Conservation (phyloP, 2,797 vertebrate species). For the Sphenopsis melanotis region DNA sequence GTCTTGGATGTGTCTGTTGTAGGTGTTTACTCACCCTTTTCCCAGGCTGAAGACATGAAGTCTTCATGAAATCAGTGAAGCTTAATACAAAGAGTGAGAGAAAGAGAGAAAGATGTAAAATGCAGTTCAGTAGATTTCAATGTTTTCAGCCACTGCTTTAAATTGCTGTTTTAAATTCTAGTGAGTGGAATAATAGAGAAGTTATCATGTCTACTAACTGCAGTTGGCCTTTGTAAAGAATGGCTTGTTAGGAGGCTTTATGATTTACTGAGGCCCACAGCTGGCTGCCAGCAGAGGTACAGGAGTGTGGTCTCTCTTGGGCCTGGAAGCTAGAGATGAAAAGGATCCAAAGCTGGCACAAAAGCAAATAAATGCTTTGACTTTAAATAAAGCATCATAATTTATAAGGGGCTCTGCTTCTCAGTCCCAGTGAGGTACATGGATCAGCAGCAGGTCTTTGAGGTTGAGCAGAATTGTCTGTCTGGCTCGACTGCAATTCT, state of each 20-base stretch:
- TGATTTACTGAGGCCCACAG: constrained; percentile 78
- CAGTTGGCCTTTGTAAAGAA: constrained; percentile 73
- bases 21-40: constrained; percentile 13
- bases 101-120: neutral
- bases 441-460: constrained; percentile 69
- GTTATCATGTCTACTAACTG: constrained; percentile 70
- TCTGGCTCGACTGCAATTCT: constrained; percentile 53
- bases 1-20: neutral
- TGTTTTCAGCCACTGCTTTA: constrained; percentile 56
- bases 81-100: neutral
- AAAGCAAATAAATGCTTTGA: constrained; percentile 79
- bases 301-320: constrained; percentile 76
- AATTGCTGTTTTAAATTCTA: constrained; percentile 73
- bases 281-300: constrained; percentile 76
- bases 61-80: constrained; percentile 22
- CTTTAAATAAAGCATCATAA: constrained; percentile 79
- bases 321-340: constrained; percentile 76
- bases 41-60: neutral
- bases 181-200: constrained; percentile 69
- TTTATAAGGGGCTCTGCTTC: constrained; percentile 71
- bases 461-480: constrained; percentile 59
- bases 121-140: neutral
- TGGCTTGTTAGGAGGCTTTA: constrained; percentile 72
- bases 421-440: constrained; percentile 49
- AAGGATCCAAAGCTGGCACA: constrained; percentile 77